Percentiles rank a stretch among this genome's conserved stretches.
Conservation (phyloP, 2,797 vertebrate genomes). For the Muscicapa comitata region DNA sequence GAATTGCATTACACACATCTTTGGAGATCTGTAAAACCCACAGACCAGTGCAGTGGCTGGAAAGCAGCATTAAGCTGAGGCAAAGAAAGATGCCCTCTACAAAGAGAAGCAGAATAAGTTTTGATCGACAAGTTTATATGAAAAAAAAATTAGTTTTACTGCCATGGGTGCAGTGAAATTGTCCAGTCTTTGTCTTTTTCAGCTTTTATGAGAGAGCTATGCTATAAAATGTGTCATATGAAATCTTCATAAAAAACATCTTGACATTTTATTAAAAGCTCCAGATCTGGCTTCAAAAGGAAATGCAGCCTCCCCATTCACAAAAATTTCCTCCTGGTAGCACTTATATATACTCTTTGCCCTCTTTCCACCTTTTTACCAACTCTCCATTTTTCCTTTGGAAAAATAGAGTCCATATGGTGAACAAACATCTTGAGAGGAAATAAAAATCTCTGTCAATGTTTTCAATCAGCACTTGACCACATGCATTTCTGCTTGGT, state of each 20-base stretch:
- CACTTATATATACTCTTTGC: neutral
- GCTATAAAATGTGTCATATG: constrained; percentile 33
- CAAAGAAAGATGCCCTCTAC: neutral
- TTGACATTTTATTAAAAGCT: constrained; percentile 19
- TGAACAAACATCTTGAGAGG: neutral
- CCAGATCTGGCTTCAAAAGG: neutral
- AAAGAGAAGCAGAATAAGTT: neutral
- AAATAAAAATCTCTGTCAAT: neutral
- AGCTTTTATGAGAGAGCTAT: neutral
- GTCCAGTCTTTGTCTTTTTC: neutral
- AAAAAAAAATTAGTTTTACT: constrained; percentile 18
- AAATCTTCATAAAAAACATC: constrained; percentile 40
- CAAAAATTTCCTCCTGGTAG: neutral
- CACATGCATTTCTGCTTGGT: neutral
- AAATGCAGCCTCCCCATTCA: neutral
- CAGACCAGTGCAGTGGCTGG: neutral
- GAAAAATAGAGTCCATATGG: neutral
- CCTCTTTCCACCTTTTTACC: neutral
- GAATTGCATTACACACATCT: neutral
- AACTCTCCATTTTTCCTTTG: neutral
- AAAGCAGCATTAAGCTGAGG: neutral
- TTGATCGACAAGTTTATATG: constrained; percentile 20
- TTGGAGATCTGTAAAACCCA: constrained; percentile 23
- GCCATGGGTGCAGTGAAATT: constrained; percentile 10
- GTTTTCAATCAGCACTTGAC: neutral